These are phyloP conservation scores for Heliangelus exortis DNA, from an alignment of 2,797 vertebrate species.

Conservation along the genomic window DNA sequence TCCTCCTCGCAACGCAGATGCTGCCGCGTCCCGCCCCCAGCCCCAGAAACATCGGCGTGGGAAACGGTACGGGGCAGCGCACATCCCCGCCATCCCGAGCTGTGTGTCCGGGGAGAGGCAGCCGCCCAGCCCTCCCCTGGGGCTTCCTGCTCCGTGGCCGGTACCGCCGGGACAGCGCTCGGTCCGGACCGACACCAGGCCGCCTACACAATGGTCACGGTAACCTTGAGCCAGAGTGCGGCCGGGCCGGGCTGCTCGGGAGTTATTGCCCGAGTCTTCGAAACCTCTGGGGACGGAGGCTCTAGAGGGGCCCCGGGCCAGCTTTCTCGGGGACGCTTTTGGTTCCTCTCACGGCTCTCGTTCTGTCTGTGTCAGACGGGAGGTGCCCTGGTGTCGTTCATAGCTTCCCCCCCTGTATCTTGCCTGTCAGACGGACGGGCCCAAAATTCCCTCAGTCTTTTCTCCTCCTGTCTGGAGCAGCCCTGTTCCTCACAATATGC, in stretches of 20 bases:
- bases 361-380: rapidly evolving
- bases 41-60: rapidly evolving
- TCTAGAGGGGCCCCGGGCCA: rapidly evolving
- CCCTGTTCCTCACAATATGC: rapidly evolving
- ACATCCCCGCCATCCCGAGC: rapidly evolving
- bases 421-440: too few species aligned
- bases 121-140: too few species aligned
- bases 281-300: background rate
- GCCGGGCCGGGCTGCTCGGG: rapidly evolving
- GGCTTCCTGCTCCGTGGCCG: too few species aligned
- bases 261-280: rapidly evolving
- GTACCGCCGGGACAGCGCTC: too few species aligned
- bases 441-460: background rate
- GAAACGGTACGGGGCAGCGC: rapidly evolving
- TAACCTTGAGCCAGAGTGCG: rapidly evolving
- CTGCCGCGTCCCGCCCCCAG: background rate
- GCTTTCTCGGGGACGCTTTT: too few species aligned
- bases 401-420: rapidly evolving
- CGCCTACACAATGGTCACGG: rapidly evolving
- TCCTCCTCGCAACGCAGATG: background rate
- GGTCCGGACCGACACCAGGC: background rate
- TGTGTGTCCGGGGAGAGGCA: rapidly evolving
- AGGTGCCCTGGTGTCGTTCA: rapidly evolving
- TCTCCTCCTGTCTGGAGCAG: background rate
- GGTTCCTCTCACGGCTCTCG: rapidly evolving